Evolutionary conservation across 2,888 invertebrate species (phyloP).

Genomic region (Laothoe populi): DNA sequence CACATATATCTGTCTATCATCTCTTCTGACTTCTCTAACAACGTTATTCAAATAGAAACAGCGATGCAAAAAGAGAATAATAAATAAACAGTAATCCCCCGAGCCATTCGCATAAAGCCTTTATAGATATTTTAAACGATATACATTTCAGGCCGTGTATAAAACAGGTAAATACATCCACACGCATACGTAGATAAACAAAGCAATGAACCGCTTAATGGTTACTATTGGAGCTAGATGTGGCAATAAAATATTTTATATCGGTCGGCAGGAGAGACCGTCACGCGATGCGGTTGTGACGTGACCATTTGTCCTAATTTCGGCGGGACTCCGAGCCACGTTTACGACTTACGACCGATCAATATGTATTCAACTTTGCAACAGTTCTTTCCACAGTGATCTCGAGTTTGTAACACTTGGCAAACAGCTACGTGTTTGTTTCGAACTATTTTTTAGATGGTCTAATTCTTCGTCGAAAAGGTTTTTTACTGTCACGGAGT

Average conservation of each 20-base stretch:
- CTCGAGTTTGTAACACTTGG: conserved; percentile 42
- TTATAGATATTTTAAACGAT: not conserved
- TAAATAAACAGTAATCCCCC: conserved; percentile 3
- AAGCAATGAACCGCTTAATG: conserved; percentile 63
- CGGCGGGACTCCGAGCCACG: conserved; percentile 42
- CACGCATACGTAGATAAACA: conserved; percentile 57
- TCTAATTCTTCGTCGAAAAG: not conserved
- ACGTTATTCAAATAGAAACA: not conserved
- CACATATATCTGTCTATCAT: too few species aligned
- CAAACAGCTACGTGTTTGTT: conserved; percentile 2
- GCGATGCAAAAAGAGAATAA: not conserved
- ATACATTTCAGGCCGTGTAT: not conserved
- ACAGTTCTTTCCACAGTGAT: conserved; percentile 37
- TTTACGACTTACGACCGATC: conserved; percentile 45
- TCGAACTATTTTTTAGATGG: not conserved
- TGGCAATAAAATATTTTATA: conserved; percentile 73
- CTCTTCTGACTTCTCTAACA: too few species aligned
- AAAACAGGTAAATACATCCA: conserved; percentile 1
- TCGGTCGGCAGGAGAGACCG: conserved; percentile 51
- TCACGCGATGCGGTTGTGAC: conserved; percentile 62
- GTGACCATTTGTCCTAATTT: conserved; percentile 68
- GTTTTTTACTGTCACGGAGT: not conserved
- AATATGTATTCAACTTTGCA: conserved; percentile 54
- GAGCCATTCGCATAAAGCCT: not conserved
- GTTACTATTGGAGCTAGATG: conserved; percentile 64